Conservation (phyloP, 2,888 invertebrate genomes). For the Pristionchus arcanus region DNA sequence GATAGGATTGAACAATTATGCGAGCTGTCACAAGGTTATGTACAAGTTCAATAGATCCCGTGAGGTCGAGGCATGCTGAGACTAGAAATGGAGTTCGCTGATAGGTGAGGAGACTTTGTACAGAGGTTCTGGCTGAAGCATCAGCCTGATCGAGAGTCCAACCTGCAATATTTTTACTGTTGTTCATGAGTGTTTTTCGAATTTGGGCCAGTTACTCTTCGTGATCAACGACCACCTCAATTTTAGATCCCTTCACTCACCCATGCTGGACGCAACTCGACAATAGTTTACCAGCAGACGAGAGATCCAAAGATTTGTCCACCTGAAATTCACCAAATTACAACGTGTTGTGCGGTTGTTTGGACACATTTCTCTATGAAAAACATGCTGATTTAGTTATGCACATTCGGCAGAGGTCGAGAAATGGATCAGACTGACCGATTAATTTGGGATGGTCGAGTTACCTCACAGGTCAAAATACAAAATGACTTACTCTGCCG, state of each 20-base stretch:
- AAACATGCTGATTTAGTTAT: constrained; percentile 1
- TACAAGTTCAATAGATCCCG: constrained; percentile 40
- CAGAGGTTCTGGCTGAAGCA: not conserved
- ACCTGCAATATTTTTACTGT: not conserved
- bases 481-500: not conserved
- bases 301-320: not conserved
- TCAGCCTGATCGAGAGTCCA: constrained; percentile 27
- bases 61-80: not conserved
- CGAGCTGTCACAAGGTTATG: constrained; percentile 9
- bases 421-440: not conserved
- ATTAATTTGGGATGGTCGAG: not conserved
- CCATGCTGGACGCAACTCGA: constrained; percentile 10
- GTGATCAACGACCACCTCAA: not conserved
- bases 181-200: no score
- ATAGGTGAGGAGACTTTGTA: not conserved
- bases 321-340: constrained; percentile 33
- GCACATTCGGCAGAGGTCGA: not conserved
- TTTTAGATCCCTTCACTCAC: not conserved
- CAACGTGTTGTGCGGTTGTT: not conserved
- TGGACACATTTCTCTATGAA: not conserved
- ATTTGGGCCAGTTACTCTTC: not conserved
- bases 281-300: not conserved
- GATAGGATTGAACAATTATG: constrained; percentile 29
- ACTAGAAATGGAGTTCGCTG: not conserved
- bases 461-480: not conserved